Conservation (phyloP, 2,888 invertebrate genomes). For the Campopleginae sp. region DNA sequence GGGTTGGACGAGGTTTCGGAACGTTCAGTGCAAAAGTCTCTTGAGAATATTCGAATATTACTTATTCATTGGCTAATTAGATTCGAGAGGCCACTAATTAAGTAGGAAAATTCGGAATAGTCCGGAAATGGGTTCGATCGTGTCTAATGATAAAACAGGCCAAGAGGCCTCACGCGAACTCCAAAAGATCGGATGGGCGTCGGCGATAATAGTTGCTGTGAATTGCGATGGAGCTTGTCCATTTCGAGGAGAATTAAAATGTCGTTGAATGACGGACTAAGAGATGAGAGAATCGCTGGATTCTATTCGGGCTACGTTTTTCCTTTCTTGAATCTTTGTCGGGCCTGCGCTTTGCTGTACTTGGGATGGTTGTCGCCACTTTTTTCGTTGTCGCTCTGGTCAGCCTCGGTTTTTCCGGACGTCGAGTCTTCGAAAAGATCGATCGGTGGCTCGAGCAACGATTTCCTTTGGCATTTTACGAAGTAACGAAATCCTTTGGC, state of each 20-base stretch:
- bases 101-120: background rate
- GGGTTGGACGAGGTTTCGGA: background rate
- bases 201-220: background rate
- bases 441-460: conserved; percentile 85
- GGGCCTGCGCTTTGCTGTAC: conserved; percentile 91
- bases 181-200: background rate
- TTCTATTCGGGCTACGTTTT: conserved; percentile 85
- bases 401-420: conserved; percentile 75
- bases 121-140: background rate
- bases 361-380: conserved; percentile 82
- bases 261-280: conserved; percentile 35
- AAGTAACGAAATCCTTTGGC: conserved; percentile 87
- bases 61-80: background rate
- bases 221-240: conserved; percentile 1
- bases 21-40: background rate
- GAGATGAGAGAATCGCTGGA: background rate
- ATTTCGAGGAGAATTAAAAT: conserved; percentile 44
- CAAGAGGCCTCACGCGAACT: background rate
- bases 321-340: conserved; percentile 91
- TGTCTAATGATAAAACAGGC: background rate
- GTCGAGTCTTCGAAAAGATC: conserved; percentile 82
- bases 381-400: conserved; percentile 72
- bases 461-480: conserved; percentile 85
- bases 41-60: background rate
- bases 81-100: background rate